A percentile compares a stretch with the other conserved stretches of the same genome.
Conservation (phyloP, 2,888 invertebrate genomes). For the Cerceris ruficornis region DNA sequence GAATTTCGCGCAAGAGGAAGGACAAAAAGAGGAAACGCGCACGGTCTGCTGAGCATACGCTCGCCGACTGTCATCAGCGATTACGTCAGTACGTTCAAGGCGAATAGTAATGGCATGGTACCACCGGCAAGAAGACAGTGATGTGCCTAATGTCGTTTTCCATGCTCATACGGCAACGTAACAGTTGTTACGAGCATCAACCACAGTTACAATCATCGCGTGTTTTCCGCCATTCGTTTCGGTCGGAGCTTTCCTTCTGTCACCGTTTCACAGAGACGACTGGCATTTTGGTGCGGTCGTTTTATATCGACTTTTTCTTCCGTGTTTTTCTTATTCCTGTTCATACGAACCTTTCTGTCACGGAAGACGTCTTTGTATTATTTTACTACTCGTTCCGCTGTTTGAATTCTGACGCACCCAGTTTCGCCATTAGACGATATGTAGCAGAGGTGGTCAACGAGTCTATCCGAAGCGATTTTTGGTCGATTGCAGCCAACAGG, state of each 20-base stretch:
- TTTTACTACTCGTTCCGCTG: too few relatives aligned
- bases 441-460: too few relatives aligned
- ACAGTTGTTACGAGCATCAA: conserved; percentile 2
- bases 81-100: conserved; percentile 58
- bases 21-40: conserved; percentile 12
- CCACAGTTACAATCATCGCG: neutral
- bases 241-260: neutral
- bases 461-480: too few relatives aligned
- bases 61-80: conserved; percentile 58
- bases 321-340: neutral
- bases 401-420: too few relatives aligned
- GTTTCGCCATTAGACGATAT: too few relatives aligned
- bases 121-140: conserved; percentile 43
- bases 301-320: neutral
- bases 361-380: too few relatives aligned
- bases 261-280: neutral
- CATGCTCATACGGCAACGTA: conserved; percentile 28
- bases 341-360: too few relatives aligned
- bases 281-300: neutral
- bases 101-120: conserved; percentile 51
- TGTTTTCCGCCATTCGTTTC: neutral
- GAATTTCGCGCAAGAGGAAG: conserved; percentile 8
- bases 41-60: conserved; percentile 32
- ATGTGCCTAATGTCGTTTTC: conserved; percentile 50
- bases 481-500: too few relatives aligned